A percentile compares a stretch with the other conserved stretches of the same genome.
Evolutionary conservation across 2,113 vertebrate species (phyloP).

Genomic region (Anolis carolinensis): DNA sequence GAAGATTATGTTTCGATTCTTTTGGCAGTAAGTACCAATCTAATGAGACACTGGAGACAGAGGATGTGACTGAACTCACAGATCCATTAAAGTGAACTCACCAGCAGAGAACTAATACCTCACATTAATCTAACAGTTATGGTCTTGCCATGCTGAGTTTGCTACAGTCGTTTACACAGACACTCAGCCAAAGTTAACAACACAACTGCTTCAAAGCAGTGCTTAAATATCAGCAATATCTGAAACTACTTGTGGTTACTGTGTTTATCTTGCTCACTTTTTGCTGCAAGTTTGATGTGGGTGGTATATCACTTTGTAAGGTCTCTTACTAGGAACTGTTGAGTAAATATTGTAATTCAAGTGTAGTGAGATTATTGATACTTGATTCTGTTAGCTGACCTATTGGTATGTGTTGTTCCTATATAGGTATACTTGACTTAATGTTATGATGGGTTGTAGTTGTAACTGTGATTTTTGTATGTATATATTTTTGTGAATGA

Average conservation of each 20-base stretch:
- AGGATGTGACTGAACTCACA: constrained; percentile 56
- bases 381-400: neutral
- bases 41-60: constrained; percentile 47
- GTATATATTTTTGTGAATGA: too few relatives aligned
- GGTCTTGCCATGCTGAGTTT: constrained; percentile 54
- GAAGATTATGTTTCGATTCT: constrained; percentile 60
- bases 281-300: neutral
- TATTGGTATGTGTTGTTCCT: neutral
- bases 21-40: constrained; percentile 67
- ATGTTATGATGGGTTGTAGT: neutral
- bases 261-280: neutral
- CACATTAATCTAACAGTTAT: constrained; percentile 54
- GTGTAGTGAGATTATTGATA: neutral
- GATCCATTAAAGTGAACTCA: constrained; percentile 49
- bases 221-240: constrained; percentile 13
- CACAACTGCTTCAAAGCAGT: constrained; percentile 56
- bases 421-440: neutral
- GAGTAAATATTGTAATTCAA: neutral
- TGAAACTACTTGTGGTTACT: neutral
- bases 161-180: constrained; percentile 45
- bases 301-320: neutral
- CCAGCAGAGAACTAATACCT: constrained; percentile 55
- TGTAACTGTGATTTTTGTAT: too few relatives aligned
- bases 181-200: constrained; percentile 64
- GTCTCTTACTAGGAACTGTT: neutral